Base-by-base conservation (phyloP, 2,797 vertebrate genomes). In the Okamejei kenojei region DNA sequence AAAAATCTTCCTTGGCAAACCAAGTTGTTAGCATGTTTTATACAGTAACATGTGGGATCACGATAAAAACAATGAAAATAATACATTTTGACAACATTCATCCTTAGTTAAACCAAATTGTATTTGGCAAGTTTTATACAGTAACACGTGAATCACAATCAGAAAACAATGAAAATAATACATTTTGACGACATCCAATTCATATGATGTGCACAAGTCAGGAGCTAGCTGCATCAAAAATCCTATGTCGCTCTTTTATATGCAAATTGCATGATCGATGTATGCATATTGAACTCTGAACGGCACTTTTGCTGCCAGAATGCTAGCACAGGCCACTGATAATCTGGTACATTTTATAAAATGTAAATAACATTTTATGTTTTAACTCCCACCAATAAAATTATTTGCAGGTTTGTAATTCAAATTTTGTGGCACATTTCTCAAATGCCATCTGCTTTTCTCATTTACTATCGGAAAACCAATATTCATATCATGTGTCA, bases 401-500 rank as follows among this genome's bases (percentile, higher is more conserved):
- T 76, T 0, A 76, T 0, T 19, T 8, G 45, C 65, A 32, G 17
- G 90, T 73, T n/a, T 76, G 73, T 38, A 58, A 23, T n/a, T 92
- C 88, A 94, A 94, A 95, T 93, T 94, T 54, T 93, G 92, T 93
- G 94, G 93, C 76, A 61, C 95, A 95, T 94, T 95, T 95, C 93
- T 94, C 93, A 95, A 93, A 94, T 94, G 94, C 93, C 93, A 93
- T 95, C 94, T 95, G 95, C 95, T 94, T 93, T 93, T 96, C 93
- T 95, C 95, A 1, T 82, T 71, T 58, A 96, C 95, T 95, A 95
- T 93, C 94, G 95, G 38, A 94, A 95, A 96, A 96, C 96, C 94
- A 95, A 95, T 96, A 93, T 91, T 96, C 96, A 97, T 98, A 98
- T 99, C 97, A 95, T 97, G 97, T 98, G 96, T 95, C 97, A 97